phyloP scores from a whole-genome alignment of 2,113 vertebrate species.

The Cynoglossus semilaevis region DNA sequence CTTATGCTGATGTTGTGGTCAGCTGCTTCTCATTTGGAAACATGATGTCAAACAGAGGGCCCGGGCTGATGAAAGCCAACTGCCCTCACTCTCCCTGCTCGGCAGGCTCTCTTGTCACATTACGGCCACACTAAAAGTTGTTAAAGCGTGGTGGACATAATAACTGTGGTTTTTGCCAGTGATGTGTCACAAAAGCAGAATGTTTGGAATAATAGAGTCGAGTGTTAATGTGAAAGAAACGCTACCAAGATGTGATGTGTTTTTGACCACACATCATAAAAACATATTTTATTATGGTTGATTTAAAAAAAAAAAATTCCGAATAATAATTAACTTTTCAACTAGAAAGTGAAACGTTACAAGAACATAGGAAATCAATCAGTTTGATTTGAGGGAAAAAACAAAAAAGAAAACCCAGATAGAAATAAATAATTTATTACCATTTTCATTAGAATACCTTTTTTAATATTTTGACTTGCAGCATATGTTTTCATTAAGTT shows the following conservation, averaged over 20 bases:
- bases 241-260: too few species aligned
- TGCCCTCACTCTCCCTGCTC: constrained; percentile 27
- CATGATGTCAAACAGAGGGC: constrained; percentile 70
- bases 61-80: constrained; percentile 53
- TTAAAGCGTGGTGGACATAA: constrained; percentile 8
- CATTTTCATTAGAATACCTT: too few species aligned
- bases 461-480: too few species aligned
- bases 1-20: constrained; percentile 63
- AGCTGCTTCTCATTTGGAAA: constrained; percentile 72
- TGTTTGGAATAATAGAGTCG: neutral
- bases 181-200: neutral
- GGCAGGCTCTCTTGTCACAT: constrained; percentile 7
- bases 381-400: too few species aligned
- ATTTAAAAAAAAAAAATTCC: too few species aligned
- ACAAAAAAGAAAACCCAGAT: too few species aligned
- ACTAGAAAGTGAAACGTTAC: too few species aligned
- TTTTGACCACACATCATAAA: neutral
- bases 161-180: neutral
- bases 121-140: constrained; percentile 1
- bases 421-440: too few species aligned
- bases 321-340: too few species aligned
- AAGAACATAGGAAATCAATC: too few species aligned
- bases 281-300: too few species aligned
- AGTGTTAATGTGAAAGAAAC: neutral
- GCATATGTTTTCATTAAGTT: too few species aligned